A percentile compares a stretch with the other conserved stretches of the same genome.
Evolutionary conservation across 92 coral and sea anemone genomes (phyloP).

Genomic region (Actinostola sp.): DNA sequence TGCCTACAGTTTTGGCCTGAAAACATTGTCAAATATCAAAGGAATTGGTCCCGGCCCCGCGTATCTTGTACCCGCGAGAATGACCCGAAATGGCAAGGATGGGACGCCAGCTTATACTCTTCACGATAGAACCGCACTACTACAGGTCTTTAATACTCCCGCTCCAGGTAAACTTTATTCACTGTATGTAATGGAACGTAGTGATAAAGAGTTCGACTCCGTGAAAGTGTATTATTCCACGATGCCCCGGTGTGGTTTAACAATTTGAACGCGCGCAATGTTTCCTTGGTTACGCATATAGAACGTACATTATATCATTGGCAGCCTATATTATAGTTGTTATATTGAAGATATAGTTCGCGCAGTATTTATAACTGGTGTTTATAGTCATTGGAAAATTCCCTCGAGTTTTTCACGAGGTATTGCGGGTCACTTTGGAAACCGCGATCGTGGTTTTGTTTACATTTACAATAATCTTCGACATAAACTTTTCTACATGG

Average conservation of each 20-base stretch:
- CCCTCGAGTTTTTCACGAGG: no score
- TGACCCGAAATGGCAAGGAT: conserved; percentile 82
- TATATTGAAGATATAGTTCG: no score
- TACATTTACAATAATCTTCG: background rate
- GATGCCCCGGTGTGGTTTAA: background rate
- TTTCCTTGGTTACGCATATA: no score
- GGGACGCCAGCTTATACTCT: conserved; percentile 83
- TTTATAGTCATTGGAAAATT: no score
- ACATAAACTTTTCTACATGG: background rate
- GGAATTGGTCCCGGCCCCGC: conserved; percentile 81
- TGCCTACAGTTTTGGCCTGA: conserved; percentile 79
- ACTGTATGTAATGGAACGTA: background rate
- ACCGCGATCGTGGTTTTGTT: background rate
- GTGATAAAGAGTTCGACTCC: background rate
- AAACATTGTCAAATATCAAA: conserved; percentile 14
- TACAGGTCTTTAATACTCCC: conserved; percentile 73
- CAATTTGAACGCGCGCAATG: no score
- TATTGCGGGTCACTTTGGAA: background rate
- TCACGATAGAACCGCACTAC: conserved; percentile 64
- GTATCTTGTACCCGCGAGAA: conserved; percentile 54
- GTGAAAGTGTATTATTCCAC: background rate
- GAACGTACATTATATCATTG: background rate
- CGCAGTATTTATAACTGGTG: no score
- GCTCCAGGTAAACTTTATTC: conserved; percentile 79
- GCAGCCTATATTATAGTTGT: no score